phyloP scores from a whole-genome alignment of 2,113 vertebrate species.

The Gyps fulvus region DNA sequence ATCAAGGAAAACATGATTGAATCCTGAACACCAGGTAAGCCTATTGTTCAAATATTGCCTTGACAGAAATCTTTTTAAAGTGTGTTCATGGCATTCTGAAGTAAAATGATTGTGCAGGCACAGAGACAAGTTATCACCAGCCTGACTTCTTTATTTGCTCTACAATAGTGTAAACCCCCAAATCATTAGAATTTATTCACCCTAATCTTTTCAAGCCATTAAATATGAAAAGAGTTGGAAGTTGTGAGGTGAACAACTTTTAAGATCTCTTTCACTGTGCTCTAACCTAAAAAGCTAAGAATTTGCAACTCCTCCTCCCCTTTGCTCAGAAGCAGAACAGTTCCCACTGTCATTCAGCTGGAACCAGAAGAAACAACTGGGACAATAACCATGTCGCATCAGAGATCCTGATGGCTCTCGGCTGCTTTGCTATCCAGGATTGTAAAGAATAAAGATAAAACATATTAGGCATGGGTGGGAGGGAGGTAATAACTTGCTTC shows the following conservation, averaged over 20 bases:
- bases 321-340: slow-evolving; percentile 28
- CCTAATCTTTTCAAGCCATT: slow-evolving; percentile 8
- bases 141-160: slow-evolving; percentile 32
- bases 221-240: not conserved
- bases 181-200: slow-evolving; percentile 21
- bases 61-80: slow-evolving; percentile 24
- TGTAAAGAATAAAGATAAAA: slow-evolving; percentile 59
- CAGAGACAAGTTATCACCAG: not conserved
- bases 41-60: slow-evolving; percentile 3
- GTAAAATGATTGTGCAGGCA: slow-evolving; percentile 9
- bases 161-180: not conserved
- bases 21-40: not conserved
- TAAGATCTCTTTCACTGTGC: not conserved
- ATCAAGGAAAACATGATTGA: not conserved
- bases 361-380: slow-evolving; percentile 35
- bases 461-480: not conserved
- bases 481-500: slow-evolving; percentile 29
- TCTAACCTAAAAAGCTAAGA: not conserved
- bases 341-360: slow-evolving; percentile 1
- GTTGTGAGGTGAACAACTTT: not conserved
- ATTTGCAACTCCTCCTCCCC: slow-evolving; percentile 8
- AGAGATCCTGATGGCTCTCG: not conserved
- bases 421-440: not conserved
- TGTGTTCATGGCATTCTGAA: slow-evolving; percentile 33
- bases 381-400: slow-evolving; percentile 27